phyloP scores from a whole-genome alignment of 2,888 invertebrate genomes.

The Coenonympha glycerion region DNA sequence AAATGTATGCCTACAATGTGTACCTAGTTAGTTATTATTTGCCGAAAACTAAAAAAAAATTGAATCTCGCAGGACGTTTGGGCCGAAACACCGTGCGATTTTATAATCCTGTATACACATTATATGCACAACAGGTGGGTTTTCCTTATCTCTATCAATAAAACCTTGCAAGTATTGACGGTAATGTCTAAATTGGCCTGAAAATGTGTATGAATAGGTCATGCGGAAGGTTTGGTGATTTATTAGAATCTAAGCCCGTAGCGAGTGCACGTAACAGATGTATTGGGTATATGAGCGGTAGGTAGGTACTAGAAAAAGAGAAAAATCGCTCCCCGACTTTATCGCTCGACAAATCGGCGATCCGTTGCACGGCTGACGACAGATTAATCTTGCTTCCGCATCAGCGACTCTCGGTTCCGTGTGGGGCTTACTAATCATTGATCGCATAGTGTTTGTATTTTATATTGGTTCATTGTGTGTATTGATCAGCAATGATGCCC shows the following conservation, averaged over 20 bases:
- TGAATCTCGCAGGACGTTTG: too few species aligned
- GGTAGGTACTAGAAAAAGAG: constrained; percentile 16
- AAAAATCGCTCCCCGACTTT: constrained; percentile 45
- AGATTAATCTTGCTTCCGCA: constrained; percentile 49
- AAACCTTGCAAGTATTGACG: neutral
- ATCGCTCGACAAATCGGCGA: constrained; percentile 53
- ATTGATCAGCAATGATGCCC: too few species aligned
- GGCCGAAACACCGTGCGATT: too few species aligned
- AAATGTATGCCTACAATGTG: too few species aligned
- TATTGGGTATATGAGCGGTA: constrained; percentile 8
- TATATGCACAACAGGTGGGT: too few species aligned
- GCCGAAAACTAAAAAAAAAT: too few species aligned
- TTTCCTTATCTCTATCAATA: too few species aligned
- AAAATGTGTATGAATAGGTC: neutral
- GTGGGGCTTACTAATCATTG: constrained; percentile 9
- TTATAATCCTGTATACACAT: too few species aligned
- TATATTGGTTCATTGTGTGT: too few species aligned
- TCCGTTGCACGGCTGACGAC: constrained; percentile 48
- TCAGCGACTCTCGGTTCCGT: constrained; percentile 29
- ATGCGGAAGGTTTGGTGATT: constrained; percentile 11
- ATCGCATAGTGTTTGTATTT: neutral
- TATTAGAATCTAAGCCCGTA: constrained; percentile 2
- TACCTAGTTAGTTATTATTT: too few species aligned
- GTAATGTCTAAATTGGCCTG: neutral
- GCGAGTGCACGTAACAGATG: constrained; percentile 9